phyloP scores from a whole-genome alignment of 2,797 vertebrate species.

The Microctenopoma lineatum region DNA sequence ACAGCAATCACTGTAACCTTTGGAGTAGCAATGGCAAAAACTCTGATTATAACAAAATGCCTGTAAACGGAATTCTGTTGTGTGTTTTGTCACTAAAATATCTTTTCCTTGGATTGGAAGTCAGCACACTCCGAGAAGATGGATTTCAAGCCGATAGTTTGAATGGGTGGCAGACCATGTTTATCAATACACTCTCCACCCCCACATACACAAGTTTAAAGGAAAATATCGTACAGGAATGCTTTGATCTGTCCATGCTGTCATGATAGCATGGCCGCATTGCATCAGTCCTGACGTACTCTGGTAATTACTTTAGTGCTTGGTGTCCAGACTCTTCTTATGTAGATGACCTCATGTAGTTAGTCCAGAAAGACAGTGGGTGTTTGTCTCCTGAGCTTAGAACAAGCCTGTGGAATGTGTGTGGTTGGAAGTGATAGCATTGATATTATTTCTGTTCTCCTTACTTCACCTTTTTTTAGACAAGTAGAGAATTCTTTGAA shows the following conservation, averaged over 20 bases:
- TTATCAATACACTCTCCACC: slow-evolving; percentile 9
- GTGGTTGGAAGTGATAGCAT: slow-evolving; percentile 49
- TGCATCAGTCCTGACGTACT: slow-evolving; percentile 47
- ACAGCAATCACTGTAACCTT: not conserved
- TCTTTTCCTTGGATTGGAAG: not conserved
- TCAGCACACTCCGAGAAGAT: not conserved
- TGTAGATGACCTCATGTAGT: slow-evolving; percentile 58
- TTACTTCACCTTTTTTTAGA: slow-evolving; percentile 32
- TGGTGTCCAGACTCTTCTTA: not conserved
- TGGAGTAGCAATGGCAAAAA: not conserved
- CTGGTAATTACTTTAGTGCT: slow-evolving; percentile 17
- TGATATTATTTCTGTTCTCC: slow-evolving; percentile 21
- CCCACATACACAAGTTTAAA: not conserved
- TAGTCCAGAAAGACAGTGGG: slow-evolving; percentile 56
- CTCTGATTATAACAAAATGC: not conserved
- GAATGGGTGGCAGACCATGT: not conserved
- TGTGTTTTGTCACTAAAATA: not conserved
- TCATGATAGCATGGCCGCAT: not conserved
- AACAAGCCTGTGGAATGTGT: slow-evolving; percentile 46
- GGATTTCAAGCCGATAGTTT: slow-evolving; percentile 9
- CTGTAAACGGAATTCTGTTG: not conserved
- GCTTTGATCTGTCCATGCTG: slow-evolving; percentile 52
- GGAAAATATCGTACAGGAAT: slow-evolving; percentile 36
- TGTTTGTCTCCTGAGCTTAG: slow-evolving; percentile 55
- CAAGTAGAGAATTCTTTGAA: not conserved